Evolutionary conservation across 2,888 invertebrate genomes (phyloP), one percentile per base, ranked within the genome.

Genomic region (Cabera pusaria): DNA sequence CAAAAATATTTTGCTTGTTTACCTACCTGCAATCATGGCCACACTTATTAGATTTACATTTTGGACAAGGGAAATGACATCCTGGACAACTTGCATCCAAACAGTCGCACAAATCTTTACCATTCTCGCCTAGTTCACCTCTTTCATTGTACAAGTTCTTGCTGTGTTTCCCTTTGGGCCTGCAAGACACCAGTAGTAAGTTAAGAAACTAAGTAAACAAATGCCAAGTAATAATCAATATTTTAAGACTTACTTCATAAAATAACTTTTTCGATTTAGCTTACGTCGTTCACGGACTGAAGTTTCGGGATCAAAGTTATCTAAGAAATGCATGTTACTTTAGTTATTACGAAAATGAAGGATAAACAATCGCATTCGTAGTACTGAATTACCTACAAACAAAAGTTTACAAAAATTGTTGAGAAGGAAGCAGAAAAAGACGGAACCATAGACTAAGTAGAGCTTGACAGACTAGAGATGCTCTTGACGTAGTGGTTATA

Each of bases 101-200:
- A 65, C 97, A 98, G 71, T 98, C 98, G 53, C 98, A 98, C 5
- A 96, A 62, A 77, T 97, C 94, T 51, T 90, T 77, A 1, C 93
- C 93, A 11, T 91, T 91, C 6, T 81, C 77, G 9, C 92, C 83
- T 49, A 93, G 89, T 17, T 90, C 79, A 0, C 96, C 96, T 33
- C 84, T 89, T 59, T 93, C 93, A 86, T 97, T 93, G 79, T 95
- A 94, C 20, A 94, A 49, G 34, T 87, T 89, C 45, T 91, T 91
- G 14, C 74, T 91, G 8, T 14, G 14, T 14, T 33, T 19, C 5
- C 25, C 17, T 34, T 84, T 87, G 39, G 31, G 25, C 9, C 90
- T 90, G 62, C 14, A 14, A 14, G n/a, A n/a, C n/a, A n/a, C n/a
- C n/a, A n/a, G n/a, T n/a, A n/a, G n/a, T 4, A 14, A 14, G 4